Evolutionary conservation across 1,140 invertebrate species (phyloP), one percentile per base, ranked within the genome.

Genomic region (Penaeus chinensis): DNA sequence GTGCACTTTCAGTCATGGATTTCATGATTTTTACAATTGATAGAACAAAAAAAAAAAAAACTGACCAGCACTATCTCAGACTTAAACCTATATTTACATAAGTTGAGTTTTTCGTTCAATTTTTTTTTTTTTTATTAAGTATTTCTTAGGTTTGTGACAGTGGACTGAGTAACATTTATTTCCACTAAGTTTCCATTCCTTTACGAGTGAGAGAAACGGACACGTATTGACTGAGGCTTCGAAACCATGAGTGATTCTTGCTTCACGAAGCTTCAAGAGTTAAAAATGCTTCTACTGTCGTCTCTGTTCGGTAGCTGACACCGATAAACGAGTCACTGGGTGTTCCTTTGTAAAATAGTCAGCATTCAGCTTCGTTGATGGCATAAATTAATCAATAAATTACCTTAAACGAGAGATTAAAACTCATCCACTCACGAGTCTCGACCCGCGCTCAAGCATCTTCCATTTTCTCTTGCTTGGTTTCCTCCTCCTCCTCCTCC

Each of bases 101-200:
- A 32, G 13, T 61, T 76, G 71, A 76, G 71, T 76, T 32, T 76
- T 11, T 22, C 22, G 20, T 19, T 74, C 5, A 27, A n/a, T 10
- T 1, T 74, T 10, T n/a, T 32, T 7, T 63, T 63, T 60, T 22
- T 7, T 27, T 2, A 32, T 82, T 62, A 82, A 82, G 79, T 63
- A 82, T 82, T 82, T 54, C 24, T 32, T 27, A 82, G 20, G 63
- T 82, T 82, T 82, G 79, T 82, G 79, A 82, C 79, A 24, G 42
- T 13, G 54, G 0, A 7, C 37, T 37, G 74, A 77, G 47, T 20
- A 37, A 47, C 32, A 22, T 37, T n/a, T 2, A 27, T 22, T 77
- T 77, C 0, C 42, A 24, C 37, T 10, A 13, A 10, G 1, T 54
- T 54, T 54, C 16, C 54, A 11, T 54, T 54, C 10, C 0, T 54